Evolutionary conservation across 2,888 invertebrate species (phyloP).

Genomic region (Campopleginae sp.): DNA sequence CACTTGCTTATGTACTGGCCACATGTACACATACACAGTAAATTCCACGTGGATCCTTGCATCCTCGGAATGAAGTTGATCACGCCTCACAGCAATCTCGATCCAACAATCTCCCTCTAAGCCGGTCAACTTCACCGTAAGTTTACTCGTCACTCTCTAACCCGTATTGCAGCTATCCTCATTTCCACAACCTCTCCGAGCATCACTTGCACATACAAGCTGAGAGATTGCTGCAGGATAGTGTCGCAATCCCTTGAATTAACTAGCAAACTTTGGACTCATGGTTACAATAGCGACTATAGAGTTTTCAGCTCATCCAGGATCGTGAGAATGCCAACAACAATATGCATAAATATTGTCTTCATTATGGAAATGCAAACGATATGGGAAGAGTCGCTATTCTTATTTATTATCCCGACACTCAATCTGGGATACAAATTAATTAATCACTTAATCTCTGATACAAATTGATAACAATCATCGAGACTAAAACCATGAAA

Average conservation of each 20-base stretch:
- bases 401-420: neutral
- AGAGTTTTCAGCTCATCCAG: neutral
- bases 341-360: slow-evolving; percentile 29
- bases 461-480: neutral
- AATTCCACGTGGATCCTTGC: slow-evolving; percentile 1
- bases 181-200: neutral
- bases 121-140: slow-evolving; percentile 40
- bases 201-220: neutral
- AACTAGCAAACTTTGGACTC: slow-evolving; percentile 53
- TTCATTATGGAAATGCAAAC: neutral
- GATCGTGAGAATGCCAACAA: slow-evolving; percentile 15
- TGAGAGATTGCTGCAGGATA: slow-evolving; percentile 39
- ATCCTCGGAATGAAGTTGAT: slow-evolving; percentile 44
- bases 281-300: slow-evolving; percentile 32
- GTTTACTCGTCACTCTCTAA: neutral
- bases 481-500: neutral
- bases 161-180: neutral
- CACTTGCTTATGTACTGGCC: slow-evolving; percentile 7
- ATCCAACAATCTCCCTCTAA: slow-evolving; percentile 30
- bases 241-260: slow-evolving; percentile 41
- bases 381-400: neutral
- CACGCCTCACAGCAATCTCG: slow-evolving; percentile 9
- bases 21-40: neutral
- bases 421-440: neutral
- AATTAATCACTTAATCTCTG: neutral